Conservation (phyloP, 2,888 invertebrate species). For the Tetragonisca angustula region DNA sequence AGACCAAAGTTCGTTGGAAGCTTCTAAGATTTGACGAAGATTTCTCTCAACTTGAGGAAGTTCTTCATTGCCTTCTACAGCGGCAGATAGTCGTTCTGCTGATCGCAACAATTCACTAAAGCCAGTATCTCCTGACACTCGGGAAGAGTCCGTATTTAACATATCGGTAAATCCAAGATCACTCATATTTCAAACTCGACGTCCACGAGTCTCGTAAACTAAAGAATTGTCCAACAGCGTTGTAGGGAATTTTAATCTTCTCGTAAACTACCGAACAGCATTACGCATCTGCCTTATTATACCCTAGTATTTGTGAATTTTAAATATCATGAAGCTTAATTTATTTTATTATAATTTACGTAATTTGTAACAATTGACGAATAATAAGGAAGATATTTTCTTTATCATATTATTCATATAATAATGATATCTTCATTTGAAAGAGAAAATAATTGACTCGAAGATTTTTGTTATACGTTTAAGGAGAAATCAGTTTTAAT, state of each 20-base stretch:
- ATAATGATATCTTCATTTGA: neutral
- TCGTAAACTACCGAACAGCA: neutral
- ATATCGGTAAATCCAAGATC: conserved; percentile 48
- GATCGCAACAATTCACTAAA: conserved; percentile 95
- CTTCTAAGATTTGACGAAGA: conserved; percentile 95
- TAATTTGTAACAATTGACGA: no score
- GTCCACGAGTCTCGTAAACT: neutral
- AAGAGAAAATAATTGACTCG: neutral
- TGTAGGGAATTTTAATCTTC: conserved; percentile 15
- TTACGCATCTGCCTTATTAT: no score
- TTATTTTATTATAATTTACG: no score
- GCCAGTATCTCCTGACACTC: conserved; percentile 84
- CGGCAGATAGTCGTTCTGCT: conserved; percentile 95
- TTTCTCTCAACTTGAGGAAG: conserved; percentile 94
- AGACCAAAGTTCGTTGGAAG: conserved; percentile 94
- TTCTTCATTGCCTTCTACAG: conserved; percentile 94
- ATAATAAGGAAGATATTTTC: no score
- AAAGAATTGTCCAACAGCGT: neutral
- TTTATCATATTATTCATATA: no score
- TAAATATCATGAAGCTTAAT: no score
- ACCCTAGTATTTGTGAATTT: no score
- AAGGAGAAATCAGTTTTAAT: no score
- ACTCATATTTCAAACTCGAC: conserved; percentile 57
- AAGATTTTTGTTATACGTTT: neutral
- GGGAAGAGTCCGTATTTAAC: conserved; percentile 46